Evolutionary conservation across 2,888 invertebrate species (phyloP).

Genomic region (Idaea biselata): DNA sequence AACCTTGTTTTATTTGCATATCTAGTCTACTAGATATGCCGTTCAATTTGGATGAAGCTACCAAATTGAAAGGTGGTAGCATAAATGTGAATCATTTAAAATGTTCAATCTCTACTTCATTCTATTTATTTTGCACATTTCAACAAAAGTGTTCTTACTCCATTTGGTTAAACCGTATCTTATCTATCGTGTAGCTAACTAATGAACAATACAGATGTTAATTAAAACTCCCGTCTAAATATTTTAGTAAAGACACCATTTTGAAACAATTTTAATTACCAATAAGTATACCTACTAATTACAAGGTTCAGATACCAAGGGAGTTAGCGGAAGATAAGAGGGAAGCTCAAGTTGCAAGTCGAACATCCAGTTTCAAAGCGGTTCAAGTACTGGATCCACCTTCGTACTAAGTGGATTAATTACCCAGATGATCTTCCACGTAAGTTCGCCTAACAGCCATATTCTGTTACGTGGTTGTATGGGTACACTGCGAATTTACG

Average conservation of each 20-base stretch:
- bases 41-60: no score
- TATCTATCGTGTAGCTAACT: no score
- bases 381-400: conserved; percentile 21
- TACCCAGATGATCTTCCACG: conserved; percentile 68
- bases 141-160: no score
- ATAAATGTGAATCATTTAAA: no score
- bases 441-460: conserved; percentile 69
- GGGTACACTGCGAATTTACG: neutral
- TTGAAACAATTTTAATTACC: neutral
- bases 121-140: no score
- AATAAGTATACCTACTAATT: conserved; percentile 6
- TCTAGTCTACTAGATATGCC: no score
- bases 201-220: neutral
- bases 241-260: neutral
- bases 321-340: conserved; percentile 22
- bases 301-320: conserved; percentile 7
- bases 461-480: conserved; percentile 38
- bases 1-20: no score
- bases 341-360: conserved; percentile 36
- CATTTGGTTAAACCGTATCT: no score
- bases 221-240: neutral
- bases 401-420: conserved; percentile 73
- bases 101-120: no score
- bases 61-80: no score
- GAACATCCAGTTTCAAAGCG: conserved; percentile 63